Base-by-base conservation (phyloP, 2,797 vertebrate species). In the Orientallactaga sibirica region DNA sequence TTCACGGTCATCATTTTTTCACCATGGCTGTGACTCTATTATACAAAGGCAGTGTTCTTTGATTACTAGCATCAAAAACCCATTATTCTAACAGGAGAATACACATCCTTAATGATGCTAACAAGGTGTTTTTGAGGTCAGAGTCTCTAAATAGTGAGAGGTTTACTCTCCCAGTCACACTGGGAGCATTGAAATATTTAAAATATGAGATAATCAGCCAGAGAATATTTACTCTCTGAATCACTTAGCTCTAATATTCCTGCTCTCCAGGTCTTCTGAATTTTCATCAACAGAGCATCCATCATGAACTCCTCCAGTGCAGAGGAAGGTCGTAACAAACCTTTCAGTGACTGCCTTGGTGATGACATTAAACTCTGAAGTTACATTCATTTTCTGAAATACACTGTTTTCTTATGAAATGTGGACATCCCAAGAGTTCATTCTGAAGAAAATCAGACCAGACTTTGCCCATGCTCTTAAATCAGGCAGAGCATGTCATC, bases 171-270 rank as follows among this genome's bases (percentile, higher is more conserved):
- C 88, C 48, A 95, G 89, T 94, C 78, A 88, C 83, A 62, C 91
- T 77, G 74, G 22, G 75, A 81, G 15, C 92, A 95, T 5, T 95
- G 90, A 95, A 95, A 96, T 95, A 97, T 96, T 95, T 96, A 96
- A 96, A 96, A 97, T 94, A 96, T 0, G 48, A 95, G 75, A 89
- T 88, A 96, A 90, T 96, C 95, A 92, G 83, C 43, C 93, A 94
- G 75, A 37, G 89, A 96, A 97, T 96, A 96, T 97, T 97, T 97
- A 95, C 91, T 94, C 88, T 96, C 91, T 43, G 80, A 96, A 95
- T 96, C 91, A 93, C 81, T 96, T 96, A 94, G 92, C 86, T 94
- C 48, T 97, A 96, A 96, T 97, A 96, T 95, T 97, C 92, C 91
- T 82, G 18, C 81, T 94, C 74, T 29, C 27, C 61, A 25, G 55